Conservation (phyloP, 2,113 vertebrate species). For the Stegastes partitus region DNA sequence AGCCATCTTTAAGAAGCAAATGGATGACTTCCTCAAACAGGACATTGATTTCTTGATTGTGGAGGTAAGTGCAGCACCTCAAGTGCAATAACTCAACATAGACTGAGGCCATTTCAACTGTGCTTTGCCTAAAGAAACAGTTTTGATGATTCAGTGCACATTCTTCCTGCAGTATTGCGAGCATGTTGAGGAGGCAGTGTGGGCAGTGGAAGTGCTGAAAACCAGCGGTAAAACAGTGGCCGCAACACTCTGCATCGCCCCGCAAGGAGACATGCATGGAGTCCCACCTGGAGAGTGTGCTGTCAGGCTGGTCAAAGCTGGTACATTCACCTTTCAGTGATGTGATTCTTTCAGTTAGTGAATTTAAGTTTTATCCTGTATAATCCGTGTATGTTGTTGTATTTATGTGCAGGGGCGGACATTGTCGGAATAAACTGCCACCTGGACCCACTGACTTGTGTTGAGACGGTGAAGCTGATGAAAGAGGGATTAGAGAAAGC, state of each 20-base stretch:
- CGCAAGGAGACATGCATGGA: slow-evolving; percentile 91
- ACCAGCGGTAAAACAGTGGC: slow-evolving; percentile 90
- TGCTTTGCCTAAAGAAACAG: too few relatives aligned
- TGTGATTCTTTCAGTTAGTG: too few relatives aligned
- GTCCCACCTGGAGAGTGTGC: slow-evolving; percentile 91
- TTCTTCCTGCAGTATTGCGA: slow-evolving; percentile 89
- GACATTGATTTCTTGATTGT: slow-evolving; percentile 94
- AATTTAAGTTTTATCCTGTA: too few relatives aligned
- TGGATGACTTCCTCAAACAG: slow-evolving; percentile 91
- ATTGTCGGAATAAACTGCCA: slow-evolving; percentile 95
- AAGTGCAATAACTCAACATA: not conserved
- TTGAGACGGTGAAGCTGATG: slow-evolving; percentile 91
- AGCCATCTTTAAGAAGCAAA: slow-evolving; percentile 88
- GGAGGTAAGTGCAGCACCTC: slow-evolving; percentile 84
- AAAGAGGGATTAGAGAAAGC: slow-evolving; percentile 90
- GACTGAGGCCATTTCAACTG: too few relatives aligned
- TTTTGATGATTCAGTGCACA: not conserved
- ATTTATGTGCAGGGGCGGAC: slow-evolving; percentile 86
- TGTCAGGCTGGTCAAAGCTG: slow-evolving; percentile 90
- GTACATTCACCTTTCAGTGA: slow-evolving; percentile 69
- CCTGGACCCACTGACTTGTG: slow-evolving; percentile 88
- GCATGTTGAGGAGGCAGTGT: slow-evolving; percentile 93
- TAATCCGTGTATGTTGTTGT: too few relatives aligned
- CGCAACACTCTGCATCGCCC: slow-evolving; percentile 91
- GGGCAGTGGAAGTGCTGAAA: slow-evolving; percentile 93